A percentile compares a stretch with the other conserved stretches of the same genome.
phyloP scores from a whole-genome alignment of 2,888 invertebrate species.

The Drosophila nr. fundita region DNA sequence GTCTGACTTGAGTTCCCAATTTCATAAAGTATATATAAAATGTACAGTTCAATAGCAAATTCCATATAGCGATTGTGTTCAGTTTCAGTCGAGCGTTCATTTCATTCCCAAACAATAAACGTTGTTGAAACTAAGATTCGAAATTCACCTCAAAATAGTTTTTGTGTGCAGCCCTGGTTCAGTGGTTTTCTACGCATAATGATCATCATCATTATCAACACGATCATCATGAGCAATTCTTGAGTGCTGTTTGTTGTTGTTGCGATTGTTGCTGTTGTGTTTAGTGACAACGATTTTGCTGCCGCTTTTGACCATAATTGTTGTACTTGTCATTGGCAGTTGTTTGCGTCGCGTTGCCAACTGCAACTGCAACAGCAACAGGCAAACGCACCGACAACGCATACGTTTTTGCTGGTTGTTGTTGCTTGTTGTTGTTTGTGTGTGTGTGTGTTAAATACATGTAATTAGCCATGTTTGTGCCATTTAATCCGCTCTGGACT shows the following conservation, averaged over 20 bases:
- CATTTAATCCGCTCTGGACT: conserved; percentile 75
- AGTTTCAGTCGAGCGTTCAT: not conserved
- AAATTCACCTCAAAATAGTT: not conserved
- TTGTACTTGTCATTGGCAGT: conserved; percentile 67
- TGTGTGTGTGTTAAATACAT: conserved; percentile 75
- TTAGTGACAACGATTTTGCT: conserved; percentile 62
- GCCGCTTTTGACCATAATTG: conserved; percentile 76
- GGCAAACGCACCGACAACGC: conserved; percentile 59
- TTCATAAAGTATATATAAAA: not conserved
- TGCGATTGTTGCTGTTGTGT: conserved; percentile 32
- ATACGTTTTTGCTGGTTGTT: conserved; percentile 16
- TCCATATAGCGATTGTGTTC: not conserved
- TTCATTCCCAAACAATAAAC: not conserved
- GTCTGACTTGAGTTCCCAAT: not conserved
- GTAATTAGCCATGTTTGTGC: conserved; percentile 81
- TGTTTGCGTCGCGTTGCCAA: conserved; percentile 68
- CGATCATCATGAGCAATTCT: conserved; percentile 43
- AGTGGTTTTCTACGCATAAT: conserved; percentile 23
- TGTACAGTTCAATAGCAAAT: not conserved
- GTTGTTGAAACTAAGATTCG: not conserved
- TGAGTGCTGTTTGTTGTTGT: conserved; percentile 17
- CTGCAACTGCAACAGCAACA: conserved; percentile 55
- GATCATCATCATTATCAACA: conserved; percentile 39
- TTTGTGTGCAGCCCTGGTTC: conserved; percentile 28
- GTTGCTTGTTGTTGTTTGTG: conserved; percentile 10